These are phyloP conservation scores for Nipponia nippon DNA, from an alignment of 2,113 vertebrate species.

Conservation along the genomic window DNA sequence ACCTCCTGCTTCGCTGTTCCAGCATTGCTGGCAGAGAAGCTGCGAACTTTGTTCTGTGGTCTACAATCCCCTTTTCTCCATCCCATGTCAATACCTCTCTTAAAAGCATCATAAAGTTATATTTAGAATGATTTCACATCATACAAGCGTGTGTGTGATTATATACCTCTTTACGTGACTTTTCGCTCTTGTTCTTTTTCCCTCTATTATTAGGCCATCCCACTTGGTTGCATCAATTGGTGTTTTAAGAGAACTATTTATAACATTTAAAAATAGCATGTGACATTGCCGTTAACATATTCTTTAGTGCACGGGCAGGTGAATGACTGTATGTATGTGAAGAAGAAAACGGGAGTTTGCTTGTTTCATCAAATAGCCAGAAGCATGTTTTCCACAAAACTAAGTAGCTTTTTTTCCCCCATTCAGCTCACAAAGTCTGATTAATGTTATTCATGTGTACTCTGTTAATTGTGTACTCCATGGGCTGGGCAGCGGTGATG, in stretches of 20 bases:
- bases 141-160: neutral
- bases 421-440: neutral
- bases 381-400: neutral
- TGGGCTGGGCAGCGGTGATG: neutral
- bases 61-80: neutral
- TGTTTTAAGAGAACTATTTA: neutral
- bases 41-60: neutral
- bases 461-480: neutral
- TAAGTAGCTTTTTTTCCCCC: neutral
- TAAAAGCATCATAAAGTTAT: neutral
- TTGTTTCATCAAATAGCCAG: neutral
- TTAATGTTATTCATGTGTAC: neutral
- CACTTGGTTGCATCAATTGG: neutral
- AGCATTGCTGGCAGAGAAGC: neutral
- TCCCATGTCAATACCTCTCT: neutral
- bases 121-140: neutral
- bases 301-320: neutral
- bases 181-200: neutral
- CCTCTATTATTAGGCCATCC: neutral
- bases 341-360: neutral
- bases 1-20: neutral
- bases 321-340: neutral
- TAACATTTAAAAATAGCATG: neutral
- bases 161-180: neutral
- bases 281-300: neutral